Percentiles rank a stretch among this genome's conserved stretches.
These are phyloP conservation scores for Dipodomys spectabilis DNA, from an alignment of 2,113 vertebrate species.

Conservation along the genomic window DNA sequence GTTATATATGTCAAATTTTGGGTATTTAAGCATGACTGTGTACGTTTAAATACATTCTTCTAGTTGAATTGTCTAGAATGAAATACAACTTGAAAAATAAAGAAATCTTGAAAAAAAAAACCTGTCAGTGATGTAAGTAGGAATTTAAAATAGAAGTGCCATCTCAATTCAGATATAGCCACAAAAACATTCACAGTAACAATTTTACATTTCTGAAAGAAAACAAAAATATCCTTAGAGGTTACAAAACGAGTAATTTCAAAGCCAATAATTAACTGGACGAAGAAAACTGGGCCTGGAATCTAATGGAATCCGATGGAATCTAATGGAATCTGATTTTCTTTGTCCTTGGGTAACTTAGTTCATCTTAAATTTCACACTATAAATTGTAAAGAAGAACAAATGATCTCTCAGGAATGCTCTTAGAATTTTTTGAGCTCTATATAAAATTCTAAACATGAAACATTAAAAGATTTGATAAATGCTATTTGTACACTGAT, in stretches of 20 bases:
- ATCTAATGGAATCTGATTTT: not conserved
- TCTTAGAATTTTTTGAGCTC: conserved; percentile 33
- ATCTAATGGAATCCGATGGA: not conserved
- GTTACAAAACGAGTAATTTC: conserved; percentile 2
- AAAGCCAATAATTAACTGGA: conserved; percentile 7
- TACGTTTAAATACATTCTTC: conserved; percentile 25
- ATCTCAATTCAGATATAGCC: conserved; percentile 45
- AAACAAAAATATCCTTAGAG: not conserved
- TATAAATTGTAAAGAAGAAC: not conserved
- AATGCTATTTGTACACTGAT: not conserved
- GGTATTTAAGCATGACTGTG: not conserved
- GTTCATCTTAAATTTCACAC: not conserved
- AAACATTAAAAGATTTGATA: not conserved
- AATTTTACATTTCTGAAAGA: conserved; percentile 1
- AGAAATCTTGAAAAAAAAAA: conserved; percentile 7
- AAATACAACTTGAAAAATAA: not conserved
- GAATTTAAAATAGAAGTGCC: conserved; percentile 59
- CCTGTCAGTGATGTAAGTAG: conserved; percentile 4
- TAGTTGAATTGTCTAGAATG: conserved; percentile 42
- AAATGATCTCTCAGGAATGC: not conserved
- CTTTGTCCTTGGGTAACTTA: conserved; percentile 31
- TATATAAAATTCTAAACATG: too few relatives aligned
- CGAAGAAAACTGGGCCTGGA: conserved; percentile 4
- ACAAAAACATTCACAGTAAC: not conserved
- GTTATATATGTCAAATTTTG: not conserved